Evolutionary conservation across 2,113 vertebrate genomes (phyloP).

Genomic region (Nibea coibor): DNA sequence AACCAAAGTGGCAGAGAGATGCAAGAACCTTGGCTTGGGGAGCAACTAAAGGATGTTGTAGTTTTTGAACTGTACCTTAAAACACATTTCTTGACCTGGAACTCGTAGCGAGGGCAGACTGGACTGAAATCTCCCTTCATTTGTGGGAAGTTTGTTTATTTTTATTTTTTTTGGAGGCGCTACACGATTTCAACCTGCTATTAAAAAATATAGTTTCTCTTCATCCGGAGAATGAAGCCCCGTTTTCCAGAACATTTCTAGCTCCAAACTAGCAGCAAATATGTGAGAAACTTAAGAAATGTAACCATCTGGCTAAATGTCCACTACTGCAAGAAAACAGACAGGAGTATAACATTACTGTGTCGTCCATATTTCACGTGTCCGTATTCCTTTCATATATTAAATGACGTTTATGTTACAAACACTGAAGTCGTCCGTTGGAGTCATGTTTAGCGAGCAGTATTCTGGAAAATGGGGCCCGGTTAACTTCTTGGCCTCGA

Average conservation of each 20-base stretch:
- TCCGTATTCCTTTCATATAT: constrained; percentile 21
- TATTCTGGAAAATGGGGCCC: constrained; percentile 34
- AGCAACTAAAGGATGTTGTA: constrained; percentile 35
- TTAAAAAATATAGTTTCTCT: neutral
- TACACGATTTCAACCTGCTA: neutral
- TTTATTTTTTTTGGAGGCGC: constrained; percentile 1
- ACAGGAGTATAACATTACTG: neutral
- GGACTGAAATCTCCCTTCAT: neutral
- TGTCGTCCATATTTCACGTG: neutral
- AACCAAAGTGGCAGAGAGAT: constrained; percentile 75
- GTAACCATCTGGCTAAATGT: neutral
- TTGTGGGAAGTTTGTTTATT: neutral
- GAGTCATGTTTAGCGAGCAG: neutral
- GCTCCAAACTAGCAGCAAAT: neutral
- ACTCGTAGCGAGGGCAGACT: constrained; percentile 12
- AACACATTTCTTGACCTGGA: constrained; percentile 24
- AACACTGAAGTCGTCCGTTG: neutral
- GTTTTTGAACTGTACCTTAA: constrained; percentile 29
- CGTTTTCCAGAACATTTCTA: constrained; percentile 41
- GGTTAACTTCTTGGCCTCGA: constrained; percentile 14
- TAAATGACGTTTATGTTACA: constrained; percentile 8
- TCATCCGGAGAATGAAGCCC: constrained; percentile 14
- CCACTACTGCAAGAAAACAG: neutral
- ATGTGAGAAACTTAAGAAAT: neutral
- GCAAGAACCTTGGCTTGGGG: constrained; percentile 42